Percentiles rank a stretch among this genome's conserved stretches.
phyloP scores from a whole-genome alignment of 2,888 invertebrate species.

The Aspidiotus rigidus region DNA sequence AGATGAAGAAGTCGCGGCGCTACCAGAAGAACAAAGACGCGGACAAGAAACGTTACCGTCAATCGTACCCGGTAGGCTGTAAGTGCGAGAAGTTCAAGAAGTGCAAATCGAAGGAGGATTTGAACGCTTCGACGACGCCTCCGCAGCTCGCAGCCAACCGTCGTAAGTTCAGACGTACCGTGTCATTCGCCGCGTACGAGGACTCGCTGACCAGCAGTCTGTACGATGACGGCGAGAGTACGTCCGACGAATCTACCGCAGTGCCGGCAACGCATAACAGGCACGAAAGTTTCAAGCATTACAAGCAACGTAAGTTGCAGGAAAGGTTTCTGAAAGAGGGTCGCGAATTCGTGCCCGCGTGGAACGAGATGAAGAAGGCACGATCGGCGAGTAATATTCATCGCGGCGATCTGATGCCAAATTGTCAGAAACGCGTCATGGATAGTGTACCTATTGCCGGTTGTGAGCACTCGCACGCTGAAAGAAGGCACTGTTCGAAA shows the following conservation, averaged over 20 bases:
- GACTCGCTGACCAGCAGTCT: conserved; percentile 23
- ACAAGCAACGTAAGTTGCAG: conserved; percentile 23
- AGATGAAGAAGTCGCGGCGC: neutral
- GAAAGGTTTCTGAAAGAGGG: conserved; percentile 8
- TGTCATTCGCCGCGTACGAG: conserved; percentile 25
- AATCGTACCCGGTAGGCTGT: conserved; percentile 22
- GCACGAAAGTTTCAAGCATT: conserved; percentile 27
- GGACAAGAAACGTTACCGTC: conserved; percentile 10
- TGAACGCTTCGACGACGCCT: neutral
- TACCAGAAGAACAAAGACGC: conserved; percentile 27
- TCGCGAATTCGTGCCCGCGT: conserved; percentile 11
- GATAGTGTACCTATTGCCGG: conserved; percentile 11
- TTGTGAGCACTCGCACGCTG: conserved; percentile 19
- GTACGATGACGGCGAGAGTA: conserved; percentile 22
- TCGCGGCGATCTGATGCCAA: neutral
- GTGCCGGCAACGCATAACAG: neutral
- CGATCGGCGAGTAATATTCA: conserved; percentile 15
- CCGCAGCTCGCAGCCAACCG: neutral
- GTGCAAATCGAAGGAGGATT: conserved; percentile 20
- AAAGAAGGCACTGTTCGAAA: conserved; percentile 16
- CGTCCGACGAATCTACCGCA: conserved; percentile 8
- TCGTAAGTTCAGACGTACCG: conserved; percentile 20
- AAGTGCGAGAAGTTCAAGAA: conserved; percentile 22
- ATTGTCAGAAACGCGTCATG: conserved; percentile 8
- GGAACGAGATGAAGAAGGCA: conserved; percentile 26